Evolutionary conservation across 1,140 invertebrate genomes (phyloP).

Genomic region (Sminthurides bifidus): DNA sequence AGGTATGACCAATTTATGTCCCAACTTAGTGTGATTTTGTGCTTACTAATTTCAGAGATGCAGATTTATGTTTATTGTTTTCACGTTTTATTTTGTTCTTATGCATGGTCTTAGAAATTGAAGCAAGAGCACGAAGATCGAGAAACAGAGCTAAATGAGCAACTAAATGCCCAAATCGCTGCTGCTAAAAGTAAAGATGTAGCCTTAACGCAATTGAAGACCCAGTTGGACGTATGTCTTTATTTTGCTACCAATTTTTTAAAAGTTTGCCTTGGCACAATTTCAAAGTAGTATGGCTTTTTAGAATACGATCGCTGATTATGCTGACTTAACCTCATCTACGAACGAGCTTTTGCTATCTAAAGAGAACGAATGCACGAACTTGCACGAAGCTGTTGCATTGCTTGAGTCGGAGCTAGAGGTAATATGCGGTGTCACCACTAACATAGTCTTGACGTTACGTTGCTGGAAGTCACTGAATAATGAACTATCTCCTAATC

Average conservation of each 20-base stretch:
- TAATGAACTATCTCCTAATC: no score
- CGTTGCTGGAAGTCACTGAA: no score
- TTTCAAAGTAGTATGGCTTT: conserved; percentile 1
- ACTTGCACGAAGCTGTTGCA: conserved; percentile 3
- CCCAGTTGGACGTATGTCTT: conserved; percentile 21
- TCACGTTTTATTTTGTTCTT: not conserved
- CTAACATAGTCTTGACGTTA: no score
- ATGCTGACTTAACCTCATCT: no score
- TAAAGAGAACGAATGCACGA: conserved; percentile 11
- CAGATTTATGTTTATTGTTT: not conserved
- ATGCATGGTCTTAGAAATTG: not conserved
- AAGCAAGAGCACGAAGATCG: conserved; percentile 14
- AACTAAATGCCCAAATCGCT: conserved; percentile 6
- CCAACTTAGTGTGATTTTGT: not conserved
- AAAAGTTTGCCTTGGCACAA: not conserved
- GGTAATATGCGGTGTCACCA: no score
- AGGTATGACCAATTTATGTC: conserved; percentile 15
- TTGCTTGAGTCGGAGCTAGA: not conserved
- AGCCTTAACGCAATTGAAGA: conserved; percentile 11
- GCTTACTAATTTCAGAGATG: not conserved
- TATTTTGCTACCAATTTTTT: not conserved
- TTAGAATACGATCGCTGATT: not conserved
- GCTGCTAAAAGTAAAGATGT: conserved; percentile 7
- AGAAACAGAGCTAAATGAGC: conserved; percentile 10
- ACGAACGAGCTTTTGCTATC: no score